Percentiles rank a stretch among this genome's conserved stretches.
phyloP scores from a whole-genome alignment of 1,140 invertebrate species.

The Ceratina calcarata region DNA sequence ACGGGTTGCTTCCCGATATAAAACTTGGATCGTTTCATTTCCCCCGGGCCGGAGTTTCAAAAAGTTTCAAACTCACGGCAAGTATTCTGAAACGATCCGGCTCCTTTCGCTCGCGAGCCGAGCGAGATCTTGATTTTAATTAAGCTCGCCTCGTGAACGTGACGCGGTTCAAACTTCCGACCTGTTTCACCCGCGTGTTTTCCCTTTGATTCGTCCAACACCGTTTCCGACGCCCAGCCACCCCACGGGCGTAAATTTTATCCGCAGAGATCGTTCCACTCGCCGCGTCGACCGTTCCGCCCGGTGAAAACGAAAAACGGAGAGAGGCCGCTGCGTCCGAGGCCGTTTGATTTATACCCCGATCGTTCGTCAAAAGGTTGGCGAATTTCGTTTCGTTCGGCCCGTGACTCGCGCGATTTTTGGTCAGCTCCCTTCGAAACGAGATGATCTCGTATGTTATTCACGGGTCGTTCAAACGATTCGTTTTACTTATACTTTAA shows the following conservation, averaged over 20 bases:
- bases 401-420: neutral
- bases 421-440: neutral
- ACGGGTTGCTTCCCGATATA: neutral
- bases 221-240: neutral
- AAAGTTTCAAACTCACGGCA: conserved; percentile 3
- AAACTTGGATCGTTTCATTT: conserved; percentile 30
- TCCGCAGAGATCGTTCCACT: no score
- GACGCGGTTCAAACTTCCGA: conserved; percentile 6
- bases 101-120: neutral
- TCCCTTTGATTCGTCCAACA: neutral
- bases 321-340: neutral
- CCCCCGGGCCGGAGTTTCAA: neutral
- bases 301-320: no score
- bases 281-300: no score
- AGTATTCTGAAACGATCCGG: conserved; percentile 2
- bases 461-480: no score
- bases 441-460: no score
- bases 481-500: no score
- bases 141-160: conserved; percentile 2
- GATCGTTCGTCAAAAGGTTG: neutral
- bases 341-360: neutral
- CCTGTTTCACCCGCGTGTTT: neutral
- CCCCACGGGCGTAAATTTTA: neutral
- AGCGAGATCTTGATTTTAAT: conserved; percentile 27
- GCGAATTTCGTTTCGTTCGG: neutral